Evolutionary conservation across 2,888 invertebrate species (phyloP).

Genomic region (Drosophila greeni): DNA sequence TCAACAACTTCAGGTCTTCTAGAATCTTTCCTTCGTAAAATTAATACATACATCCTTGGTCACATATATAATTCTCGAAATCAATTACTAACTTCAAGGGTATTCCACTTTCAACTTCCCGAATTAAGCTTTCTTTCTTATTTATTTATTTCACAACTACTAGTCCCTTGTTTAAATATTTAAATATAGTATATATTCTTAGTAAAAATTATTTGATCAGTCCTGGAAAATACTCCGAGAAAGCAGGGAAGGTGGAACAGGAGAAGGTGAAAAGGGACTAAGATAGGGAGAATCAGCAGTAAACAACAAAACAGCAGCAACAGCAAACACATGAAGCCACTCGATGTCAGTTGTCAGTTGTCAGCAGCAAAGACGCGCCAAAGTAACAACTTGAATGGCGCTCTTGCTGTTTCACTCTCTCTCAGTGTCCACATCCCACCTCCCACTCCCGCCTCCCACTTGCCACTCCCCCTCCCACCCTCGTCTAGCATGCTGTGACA

Average conservation of each 20-base stretch:
- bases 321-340: constrained; percentile 50
- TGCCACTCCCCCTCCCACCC: not conserved
- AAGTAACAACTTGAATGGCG: constrained; percentile 61
- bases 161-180: not conserved
- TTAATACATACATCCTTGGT: too few species aligned
- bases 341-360: constrained; percentile 67
- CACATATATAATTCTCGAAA: too few species aligned
- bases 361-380: constrained; percentile 55
- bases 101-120: too few species aligned
- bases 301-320: constrained; percentile 17
- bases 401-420: not conserved
- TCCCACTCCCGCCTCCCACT: not conserved
- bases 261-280: not conserved
- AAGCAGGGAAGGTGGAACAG: not conserved
- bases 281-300: constrained; percentile 13
- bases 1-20: too few species aligned
- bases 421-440: not conserved
- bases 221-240: not conserved
- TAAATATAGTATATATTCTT: not conserved
- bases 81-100: too few species aligned
- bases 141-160: not conserved
- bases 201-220: not conserved
- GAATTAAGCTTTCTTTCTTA: not conserved
- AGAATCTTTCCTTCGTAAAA: too few species aligned
- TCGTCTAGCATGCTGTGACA: constrained; percentile 18